Evolutionary conservation across 2,797 vertebrate genomes (phyloP), one percentile per base, ranked within the genome.

Genomic region (Acropternis orthonyx): DNA sequence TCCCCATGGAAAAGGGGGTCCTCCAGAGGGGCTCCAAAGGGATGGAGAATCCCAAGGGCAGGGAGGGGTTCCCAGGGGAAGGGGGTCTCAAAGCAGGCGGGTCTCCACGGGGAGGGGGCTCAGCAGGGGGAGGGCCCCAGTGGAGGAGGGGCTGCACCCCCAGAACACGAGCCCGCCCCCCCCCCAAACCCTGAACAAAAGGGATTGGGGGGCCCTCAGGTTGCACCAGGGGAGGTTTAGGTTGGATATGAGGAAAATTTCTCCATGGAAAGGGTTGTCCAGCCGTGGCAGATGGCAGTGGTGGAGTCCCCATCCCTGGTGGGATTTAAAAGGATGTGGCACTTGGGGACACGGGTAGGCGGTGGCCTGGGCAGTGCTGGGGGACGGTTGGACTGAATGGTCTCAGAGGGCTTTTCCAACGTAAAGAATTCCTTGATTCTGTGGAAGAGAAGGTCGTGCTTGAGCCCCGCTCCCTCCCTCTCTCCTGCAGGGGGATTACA

Each of bases 401-500:
- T 3, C 41, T 12, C 1, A 8, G 49, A 21, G 44, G 10, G n/a
- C 23, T 44, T 65, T 37, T 30, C 58, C 58, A 39, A 4, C 6
- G 58, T 46, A 15, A 34, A 16, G 17, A 16, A 0, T 23, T 20
- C 21, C 72, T 26, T 34, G 7, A 2, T 49, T 18, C 15, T 20
- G 1, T n/a, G 71, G 49, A 24, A 22, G 41, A 26, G n/a, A 7
- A 43, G 39, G 39, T 44, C 1, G 8, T 20, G 36, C 54, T 65
- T 0, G 2, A 7, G 34, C 28, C 66, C 7, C 23, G 46, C 32
- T 1, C 62, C 6, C 10, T 41, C 41, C 12, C 65, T 74, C 39
- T 80, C 12, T 93, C 73, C 68, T 88, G 34, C 95, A 99, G 99
- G 96, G 96, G 65, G 98, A 98, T 10, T 98, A 98, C 78, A 95